Percentiles rank a stretch among this genome's conserved stretches.
Conservation (phyloP, 2,113 vertebrate species). For the Eulemur rufifrons region DNA sequence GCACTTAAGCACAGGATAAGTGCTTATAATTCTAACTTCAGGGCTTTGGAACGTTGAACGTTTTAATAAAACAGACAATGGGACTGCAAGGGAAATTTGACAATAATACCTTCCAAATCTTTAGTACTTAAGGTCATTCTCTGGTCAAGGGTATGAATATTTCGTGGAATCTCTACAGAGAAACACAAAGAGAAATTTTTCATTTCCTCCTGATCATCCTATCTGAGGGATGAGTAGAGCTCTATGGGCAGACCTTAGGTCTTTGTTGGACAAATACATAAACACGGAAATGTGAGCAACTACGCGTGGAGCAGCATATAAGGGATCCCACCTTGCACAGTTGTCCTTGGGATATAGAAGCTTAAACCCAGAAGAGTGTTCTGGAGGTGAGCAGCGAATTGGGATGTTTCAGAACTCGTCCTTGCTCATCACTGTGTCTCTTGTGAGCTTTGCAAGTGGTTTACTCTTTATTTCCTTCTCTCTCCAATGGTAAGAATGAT, state of each 20-base stretch:
- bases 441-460: neutral
- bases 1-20: conserved; percentile 6
- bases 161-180: conserved; percentile 35
- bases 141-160: conserved; percentile 36
- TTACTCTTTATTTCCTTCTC: neutral
- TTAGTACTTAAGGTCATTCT: conserved; percentile 31
- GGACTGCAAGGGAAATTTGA: conserved; percentile 32
- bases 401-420: neutral
- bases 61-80: conserved; percentile 61
- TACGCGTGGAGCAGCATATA: neutral
- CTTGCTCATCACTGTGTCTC: neutral
- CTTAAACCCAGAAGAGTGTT: neutral
- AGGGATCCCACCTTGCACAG: neutral
- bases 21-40: conserved; percentile 41
- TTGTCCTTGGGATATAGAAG: neutral
- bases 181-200: conserved; percentile 28
- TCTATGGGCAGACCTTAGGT: neutral
- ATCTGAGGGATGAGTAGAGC: neutral
- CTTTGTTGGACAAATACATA: conserved; percentile 12
- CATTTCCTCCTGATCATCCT: neutral
- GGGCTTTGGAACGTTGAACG: conserved; percentile 1
- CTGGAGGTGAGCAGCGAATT: neutral
- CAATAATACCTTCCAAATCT: conserved; percentile 35
- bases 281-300: neutral
- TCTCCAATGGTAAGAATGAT: neutral